phyloP scores from a whole-genome alignment of 2,888 invertebrate species.

The Linyphia triangularis region DNA sequence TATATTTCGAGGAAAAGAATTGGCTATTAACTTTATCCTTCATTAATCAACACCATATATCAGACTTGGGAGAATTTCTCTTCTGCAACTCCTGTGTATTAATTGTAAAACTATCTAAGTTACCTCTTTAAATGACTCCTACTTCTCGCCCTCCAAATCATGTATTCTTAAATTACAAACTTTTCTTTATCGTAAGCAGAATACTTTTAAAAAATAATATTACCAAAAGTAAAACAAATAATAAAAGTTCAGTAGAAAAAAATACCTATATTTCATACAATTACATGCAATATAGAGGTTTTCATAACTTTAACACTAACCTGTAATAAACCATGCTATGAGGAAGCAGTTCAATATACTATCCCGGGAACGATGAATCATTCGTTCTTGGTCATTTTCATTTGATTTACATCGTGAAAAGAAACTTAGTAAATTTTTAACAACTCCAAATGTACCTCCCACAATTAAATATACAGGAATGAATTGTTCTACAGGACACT shows the following conservation, averaged over 20 bases:
- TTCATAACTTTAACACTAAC: constrained; percentile 80
- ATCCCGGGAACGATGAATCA: constrained; percentile 62
- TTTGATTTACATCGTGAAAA: constrained; percentile 82
- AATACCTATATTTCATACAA: too few species aligned
- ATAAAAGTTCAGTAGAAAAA: not conserved
- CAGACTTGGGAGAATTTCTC: too few species aligned
- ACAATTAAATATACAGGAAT: constrained; percentile 86
- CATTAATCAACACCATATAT: too few species aligned
- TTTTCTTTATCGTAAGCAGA: too few species aligned
- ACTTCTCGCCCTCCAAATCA: too few species aligned
- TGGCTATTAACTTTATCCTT: too few species aligned
- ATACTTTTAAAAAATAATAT: not conserved
- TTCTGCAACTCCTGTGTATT: too few species aligned
- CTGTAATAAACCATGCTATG: constrained; percentile 86
- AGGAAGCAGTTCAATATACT: constrained; percentile 83
- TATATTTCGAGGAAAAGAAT: too few species aligned
- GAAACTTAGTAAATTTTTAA: constrained; percentile 84
- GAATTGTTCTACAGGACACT: constrained; percentile 85
- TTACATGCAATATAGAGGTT: not conserved
- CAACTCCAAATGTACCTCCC: constrained; percentile 84
- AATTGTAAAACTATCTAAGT: too few species aligned
- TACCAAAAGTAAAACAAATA: not conserved
- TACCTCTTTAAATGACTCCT: too few species aligned
- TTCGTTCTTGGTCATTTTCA: constrained; percentile 80
- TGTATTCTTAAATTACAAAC: too few species aligned